phyloP scores from a whole-genome alignment of 1,140 invertebrate species.

The Psilanteris sp. region DNA sequence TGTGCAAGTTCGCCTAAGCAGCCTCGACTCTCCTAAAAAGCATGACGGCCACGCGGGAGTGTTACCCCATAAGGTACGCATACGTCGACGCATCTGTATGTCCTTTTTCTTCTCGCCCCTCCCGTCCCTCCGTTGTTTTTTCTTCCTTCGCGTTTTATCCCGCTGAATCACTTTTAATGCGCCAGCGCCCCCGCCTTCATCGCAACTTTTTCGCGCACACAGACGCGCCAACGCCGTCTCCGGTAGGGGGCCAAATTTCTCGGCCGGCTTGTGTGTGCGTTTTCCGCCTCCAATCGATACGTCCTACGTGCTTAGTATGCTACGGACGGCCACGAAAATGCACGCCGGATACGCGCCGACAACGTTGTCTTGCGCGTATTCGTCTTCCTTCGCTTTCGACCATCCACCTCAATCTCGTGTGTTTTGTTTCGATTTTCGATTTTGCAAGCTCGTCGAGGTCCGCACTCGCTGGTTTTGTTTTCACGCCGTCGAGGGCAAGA shows the following conservation, averaged over 20 bases:
- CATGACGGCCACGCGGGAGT: conserved; percentile 77
- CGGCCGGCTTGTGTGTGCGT: conserved; percentile 42
- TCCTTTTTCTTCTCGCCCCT: conserved; percentile 18
- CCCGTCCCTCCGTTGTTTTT: background rate
- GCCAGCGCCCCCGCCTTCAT: conserved; percentile 1
- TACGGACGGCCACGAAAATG: conserved; percentile 25
- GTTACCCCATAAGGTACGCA: conserved; percentile 78
- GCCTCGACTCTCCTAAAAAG: conserved; percentile 53
- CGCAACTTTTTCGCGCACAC: conserved; percentile 44
- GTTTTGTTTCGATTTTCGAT: conserved; percentile 4
- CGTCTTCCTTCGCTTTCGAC: background rate
- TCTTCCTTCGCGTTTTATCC: conserved; percentile 1
- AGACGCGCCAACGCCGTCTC: conserved; percentile 27
- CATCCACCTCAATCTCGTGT: background rate
- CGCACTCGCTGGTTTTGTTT: background rate
- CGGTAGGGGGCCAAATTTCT: conserved; percentile 53
- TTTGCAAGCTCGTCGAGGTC: background rate
- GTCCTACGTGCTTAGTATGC: conserved; percentile 55
- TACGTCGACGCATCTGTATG: conserved; percentile 18
- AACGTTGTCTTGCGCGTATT: background rate
- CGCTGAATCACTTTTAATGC: conserved; percentile 1
- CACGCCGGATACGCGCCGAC: conserved; percentile 42
- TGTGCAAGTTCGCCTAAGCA: conserved; percentile 10
- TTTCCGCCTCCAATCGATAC: conserved; percentile 62
- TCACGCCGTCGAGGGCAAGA: background rate